These are phyloP conservation scores for Xenops minutus DNA, from an alignment of 2,797 vertebrate genomes.

Conservation along the genomic window DNA sequence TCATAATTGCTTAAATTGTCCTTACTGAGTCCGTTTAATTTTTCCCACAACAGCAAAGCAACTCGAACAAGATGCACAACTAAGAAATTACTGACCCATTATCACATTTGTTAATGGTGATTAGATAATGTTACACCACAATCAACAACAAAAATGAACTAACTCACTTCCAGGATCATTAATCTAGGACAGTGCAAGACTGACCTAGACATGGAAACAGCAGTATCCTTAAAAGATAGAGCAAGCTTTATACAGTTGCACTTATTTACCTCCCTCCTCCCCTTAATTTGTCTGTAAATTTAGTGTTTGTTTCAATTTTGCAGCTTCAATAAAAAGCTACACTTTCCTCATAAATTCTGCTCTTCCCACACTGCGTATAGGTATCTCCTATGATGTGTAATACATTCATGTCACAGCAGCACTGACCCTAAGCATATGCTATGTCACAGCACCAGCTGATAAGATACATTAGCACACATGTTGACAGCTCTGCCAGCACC, in stretches of 20 bases:
- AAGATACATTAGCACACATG: not conserved
- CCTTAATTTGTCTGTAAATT: not conserved
- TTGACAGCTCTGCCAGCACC: not conserved
- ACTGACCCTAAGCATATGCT: not conserved
- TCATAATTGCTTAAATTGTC: not conserved
- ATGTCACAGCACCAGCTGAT: not conserved
- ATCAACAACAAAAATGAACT: conserved; percentile 44
- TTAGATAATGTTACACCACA: conserved; percentile 17
- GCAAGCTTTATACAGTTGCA: not conserved
- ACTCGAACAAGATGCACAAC: not conserved
- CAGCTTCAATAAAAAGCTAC: not conserved
- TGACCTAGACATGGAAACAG: not conserved
- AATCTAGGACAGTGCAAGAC: not conserved
- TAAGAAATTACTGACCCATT: conserved; percentile 1
- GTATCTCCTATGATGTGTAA: not conserved
- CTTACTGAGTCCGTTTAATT: not conserved
- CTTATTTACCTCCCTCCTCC: not conserved
- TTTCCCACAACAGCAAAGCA: not conserved
- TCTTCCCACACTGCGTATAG: not conserved
- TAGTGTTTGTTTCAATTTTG: not conserved
- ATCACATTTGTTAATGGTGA: conserved; percentile 11
- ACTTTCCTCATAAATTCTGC: not conserved
- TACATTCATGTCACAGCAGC: not conserved
- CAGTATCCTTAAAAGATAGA: conserved; percentile 32
- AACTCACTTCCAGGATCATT: not conserved